A percentile compares a stretch with the other conserved stretches of the same genome.
Conservation (phyloP, 2,888 invertebrate species). For the Scaptomyza flava region DNA sequence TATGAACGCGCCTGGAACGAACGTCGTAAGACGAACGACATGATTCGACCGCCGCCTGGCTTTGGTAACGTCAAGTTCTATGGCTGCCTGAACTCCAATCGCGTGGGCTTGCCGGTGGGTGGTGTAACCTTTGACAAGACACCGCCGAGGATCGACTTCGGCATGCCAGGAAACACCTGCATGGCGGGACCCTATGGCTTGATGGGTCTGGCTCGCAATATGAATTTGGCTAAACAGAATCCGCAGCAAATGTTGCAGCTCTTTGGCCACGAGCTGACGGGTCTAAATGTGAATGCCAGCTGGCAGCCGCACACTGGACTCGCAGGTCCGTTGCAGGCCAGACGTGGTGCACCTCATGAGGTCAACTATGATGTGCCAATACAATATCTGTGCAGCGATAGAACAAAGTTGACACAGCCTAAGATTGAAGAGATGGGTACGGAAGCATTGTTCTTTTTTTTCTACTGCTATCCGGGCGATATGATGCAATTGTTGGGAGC, state of each 20-base stretch:
- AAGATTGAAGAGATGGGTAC: conserved; percentile 55
- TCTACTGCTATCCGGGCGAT: conserved; percentile 62
- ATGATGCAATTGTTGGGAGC: conserved; percentile 71
- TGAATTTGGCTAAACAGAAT: conserved; percentile 21
- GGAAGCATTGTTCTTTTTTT: conserved; percentile 61
- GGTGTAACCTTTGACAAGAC: conserved; percentile 52
- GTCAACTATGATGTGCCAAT: conserved; percentile 25
- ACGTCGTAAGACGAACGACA: neutral
- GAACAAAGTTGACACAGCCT: conserved; percentile 39
- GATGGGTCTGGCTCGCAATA: conserved; percentile 46
- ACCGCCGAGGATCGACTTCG: neutral
- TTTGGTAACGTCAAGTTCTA: conserved; percentile 32
- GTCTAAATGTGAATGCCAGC: conserved; percentile 18
- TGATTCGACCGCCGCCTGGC: conserved; percentile 47
- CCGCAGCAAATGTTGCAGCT: conserved; percentile 26
- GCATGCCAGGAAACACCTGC: neutral
- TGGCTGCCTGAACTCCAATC: conserved; percentile 57
- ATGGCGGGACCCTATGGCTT: conserved; percentile 44
- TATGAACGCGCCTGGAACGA: conserved; percentile 30
- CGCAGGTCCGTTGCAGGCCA: conserved; percentile 27
- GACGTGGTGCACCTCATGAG: conserved; percentile 33
- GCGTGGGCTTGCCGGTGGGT: conserved; percentile 52
- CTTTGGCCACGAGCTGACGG: conserved; percentile 33
- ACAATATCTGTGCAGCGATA: conserved; percentile 10
- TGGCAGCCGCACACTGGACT: conserved; percentile 32